Evolutionary conservation across 1,140 invertebrate species (phyloP).

Genomic region (Varroa destructor): DNA sequence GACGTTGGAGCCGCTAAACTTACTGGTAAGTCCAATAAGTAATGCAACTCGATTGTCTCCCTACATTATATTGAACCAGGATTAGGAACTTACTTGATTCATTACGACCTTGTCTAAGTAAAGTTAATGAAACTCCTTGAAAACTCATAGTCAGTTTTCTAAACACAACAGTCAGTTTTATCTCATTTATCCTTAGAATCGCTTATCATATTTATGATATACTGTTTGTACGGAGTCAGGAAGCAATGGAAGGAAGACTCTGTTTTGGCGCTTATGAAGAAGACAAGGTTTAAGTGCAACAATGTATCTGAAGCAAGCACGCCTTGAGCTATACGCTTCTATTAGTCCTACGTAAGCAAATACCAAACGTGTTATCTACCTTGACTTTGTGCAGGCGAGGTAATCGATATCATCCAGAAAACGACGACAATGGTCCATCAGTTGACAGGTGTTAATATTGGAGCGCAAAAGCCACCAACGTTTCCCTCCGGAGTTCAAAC

Average conservation of each 20-base stretch:
- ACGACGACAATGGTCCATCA: slow-evolving; percentile 76
- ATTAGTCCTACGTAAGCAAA: no score
- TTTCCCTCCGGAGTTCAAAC: background rate
- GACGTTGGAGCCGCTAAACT: slow-evolving; percentile 82
- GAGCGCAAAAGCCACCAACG: slow-evolving; percentile 37
- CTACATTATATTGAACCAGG: background rate
- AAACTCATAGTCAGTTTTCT: background rate
- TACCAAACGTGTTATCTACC: no score
- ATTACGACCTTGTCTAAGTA: background rate
- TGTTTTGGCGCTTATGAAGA: no score
- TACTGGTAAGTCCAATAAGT: slow-evolving; percentile 45
- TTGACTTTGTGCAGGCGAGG: slow-evolving; percentile 48
- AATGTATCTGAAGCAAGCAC: no score
- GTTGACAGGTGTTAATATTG: slow-evolving; percentile 79
- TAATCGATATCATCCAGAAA: slow-evolving; percentile 75
- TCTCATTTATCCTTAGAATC: background rate
- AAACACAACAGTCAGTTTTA: background rate
- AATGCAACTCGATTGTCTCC: background rate
- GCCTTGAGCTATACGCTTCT: no score
- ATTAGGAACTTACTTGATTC: background rate
- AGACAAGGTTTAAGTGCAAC: no score
- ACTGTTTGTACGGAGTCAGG: no score
- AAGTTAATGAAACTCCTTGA: background rate
- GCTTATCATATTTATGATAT: background rate
- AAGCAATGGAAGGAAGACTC: no score